These are phyloP conservation scores for Catharus minimus DNA, from an alignment of 2,113 vertebrate genomes.

Conservation along the genomic window DNA sequence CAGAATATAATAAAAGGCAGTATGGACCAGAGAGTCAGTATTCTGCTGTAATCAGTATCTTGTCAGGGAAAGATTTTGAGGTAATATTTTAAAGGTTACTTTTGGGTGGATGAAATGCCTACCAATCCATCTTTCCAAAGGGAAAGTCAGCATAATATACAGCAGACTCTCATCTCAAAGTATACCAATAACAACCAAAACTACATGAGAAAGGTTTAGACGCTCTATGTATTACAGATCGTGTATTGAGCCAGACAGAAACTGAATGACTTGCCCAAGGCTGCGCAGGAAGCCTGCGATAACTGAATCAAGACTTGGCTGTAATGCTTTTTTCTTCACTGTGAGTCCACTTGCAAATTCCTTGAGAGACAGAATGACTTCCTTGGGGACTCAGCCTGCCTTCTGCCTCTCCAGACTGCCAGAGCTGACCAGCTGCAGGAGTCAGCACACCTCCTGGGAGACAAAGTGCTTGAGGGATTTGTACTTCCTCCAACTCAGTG, in stretches of 20 bases:
- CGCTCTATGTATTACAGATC: not conserved
- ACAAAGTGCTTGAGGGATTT: constrained; percentile 39
- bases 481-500: constrained; percentile 9
- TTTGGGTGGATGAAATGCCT: not conserved
- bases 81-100: not conserved
- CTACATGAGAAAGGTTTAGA: not conserved
- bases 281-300: not conserved
- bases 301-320: not conserved
- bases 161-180: not conserved
- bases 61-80: not conserved
- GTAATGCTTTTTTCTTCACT: not conserved
- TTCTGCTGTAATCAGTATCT: not conserved
- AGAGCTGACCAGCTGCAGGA: constrained; percentile 35
- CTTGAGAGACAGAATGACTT: constrained; percentile 25
- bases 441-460: constrained; percentile 2
- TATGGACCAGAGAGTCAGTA: not conserved
- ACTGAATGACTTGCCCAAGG: not conserved
- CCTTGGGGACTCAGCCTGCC: not conserved
- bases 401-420: constrained; percentile 49
- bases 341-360: constrained; percentile 5
- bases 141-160: not conserved
- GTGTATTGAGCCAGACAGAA: not conserved
- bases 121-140: not conserved
- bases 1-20: not conserved
- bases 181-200: not conserved